Base-by-base conservation (phyloP, 2,888 invertebrate genomes). In the Cartodere bifasciata region DNA sequence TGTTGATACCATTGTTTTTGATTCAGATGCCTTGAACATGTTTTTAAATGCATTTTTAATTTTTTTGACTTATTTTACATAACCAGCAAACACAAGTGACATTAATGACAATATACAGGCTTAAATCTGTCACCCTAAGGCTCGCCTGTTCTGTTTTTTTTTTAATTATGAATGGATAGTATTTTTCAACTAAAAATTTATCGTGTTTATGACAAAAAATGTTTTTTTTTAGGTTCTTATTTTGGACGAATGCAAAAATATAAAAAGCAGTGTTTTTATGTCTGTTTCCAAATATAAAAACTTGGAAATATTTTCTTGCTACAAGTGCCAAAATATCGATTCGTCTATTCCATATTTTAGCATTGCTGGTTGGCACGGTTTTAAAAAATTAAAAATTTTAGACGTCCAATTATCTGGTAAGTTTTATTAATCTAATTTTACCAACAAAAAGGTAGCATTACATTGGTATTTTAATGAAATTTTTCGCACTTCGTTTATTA, bases 291-390 rank as follows among this genome's bases (percentile, higher is more conserved):
- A 84, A 59, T 60, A 78, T 48, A 58, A 65, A 2, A 55, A 60
- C 4, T 62, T 86, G 14, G 66, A 68, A 22, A 67, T 71, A 21
- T 60, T 86, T 4, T 64, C 70, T 32, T 55, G 81, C 40, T 64
- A 71, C 23, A 72, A 75, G 21, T 86, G 85, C 47, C 58, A 56
- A 31, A 65, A 72, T 27, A 58, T 85, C 38, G 65, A 69, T 1
- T 79, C 83, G 52, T 79, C 48, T 16, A 46, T 60, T 3, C 80
- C 82, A 0, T 84, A 84, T 55, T 72, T 80, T 1, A 79, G 80
- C 47, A 68, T 86, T 34, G 75, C 83, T 0, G 69, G 77, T 1
- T 59, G 77, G 42, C 77, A 75, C 49, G 85, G 85, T 0, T 84
- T 77, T 53, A 64, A 65, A 42, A 53, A 60, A 2, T 55, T 80